These are phyloP conservation scores for Clunio marinus DNA, from an alignment of 2,888 invertebrate species.

Conservation along the genomic window DNA sequence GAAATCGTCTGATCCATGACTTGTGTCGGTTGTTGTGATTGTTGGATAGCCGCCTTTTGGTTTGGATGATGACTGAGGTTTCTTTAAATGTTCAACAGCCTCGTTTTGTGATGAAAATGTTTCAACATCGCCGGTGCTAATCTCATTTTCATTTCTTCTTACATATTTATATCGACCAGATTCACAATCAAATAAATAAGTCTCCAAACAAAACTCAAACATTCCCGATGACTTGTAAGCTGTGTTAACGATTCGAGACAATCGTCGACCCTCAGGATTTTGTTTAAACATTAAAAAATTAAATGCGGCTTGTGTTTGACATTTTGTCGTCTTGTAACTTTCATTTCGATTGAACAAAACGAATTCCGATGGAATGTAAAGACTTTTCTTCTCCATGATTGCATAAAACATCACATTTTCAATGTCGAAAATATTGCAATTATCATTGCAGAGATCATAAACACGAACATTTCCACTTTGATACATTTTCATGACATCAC, in stretches of 20 bases:
- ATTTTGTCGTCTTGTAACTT: background rate
- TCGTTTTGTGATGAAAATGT: background rate
- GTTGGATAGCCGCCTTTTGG: background rate
- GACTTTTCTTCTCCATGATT: conserved; percentile 24
- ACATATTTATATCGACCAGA: conserved; percentile 19
- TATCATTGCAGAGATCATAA: background rate
- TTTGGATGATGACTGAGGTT: background rate
- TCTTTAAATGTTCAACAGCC: background rate
- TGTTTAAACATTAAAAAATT: background rate
- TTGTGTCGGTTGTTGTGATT: background rate
- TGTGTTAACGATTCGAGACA: background rate
- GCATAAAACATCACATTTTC: conserved; percentile 27
- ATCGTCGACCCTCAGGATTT: background rate
- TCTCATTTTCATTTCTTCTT: background rate
- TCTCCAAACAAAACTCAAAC: conserved; percentile 4
- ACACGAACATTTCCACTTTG: background rate
- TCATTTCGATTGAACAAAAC: conserved; percentile 9
- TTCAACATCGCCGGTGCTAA: background rate
- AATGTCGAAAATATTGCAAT: conserved; percentile 13
- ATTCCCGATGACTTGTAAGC: background rate
- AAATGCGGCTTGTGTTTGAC: conserved; percentile 5
- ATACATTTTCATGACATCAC: background rate
- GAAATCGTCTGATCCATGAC: background rate
- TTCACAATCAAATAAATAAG: background rate
- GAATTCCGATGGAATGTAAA: conserved; percentile 7